A percentile compares a stretch with the other conserved stretches of the same genome.
Evolutionary conservation across 2,113 vertebrate genomes (phyloP).

Genomic region (Hippocampus zosterae): DNA sequence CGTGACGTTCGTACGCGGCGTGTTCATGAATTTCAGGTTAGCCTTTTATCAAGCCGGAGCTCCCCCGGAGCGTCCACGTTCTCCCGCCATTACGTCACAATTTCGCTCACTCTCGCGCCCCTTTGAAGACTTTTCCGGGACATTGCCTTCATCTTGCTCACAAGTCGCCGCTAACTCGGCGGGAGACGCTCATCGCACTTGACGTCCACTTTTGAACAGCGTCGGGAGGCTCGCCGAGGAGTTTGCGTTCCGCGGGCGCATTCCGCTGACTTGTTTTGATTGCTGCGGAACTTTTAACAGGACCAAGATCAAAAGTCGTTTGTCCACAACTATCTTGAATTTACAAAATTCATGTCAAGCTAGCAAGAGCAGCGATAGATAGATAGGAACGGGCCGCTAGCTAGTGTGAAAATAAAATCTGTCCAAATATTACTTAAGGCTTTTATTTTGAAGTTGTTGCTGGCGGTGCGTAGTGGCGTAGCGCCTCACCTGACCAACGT

Average conservation of each 20-base stretch:
- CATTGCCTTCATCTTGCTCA: conserved; percentile 47
- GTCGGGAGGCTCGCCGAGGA: conserved; percentile 25
- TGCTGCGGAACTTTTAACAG: conserved; percentile 5
- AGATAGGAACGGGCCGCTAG: too few relatives aligned
- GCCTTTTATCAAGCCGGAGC: neutral
- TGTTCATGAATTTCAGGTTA: neutral
- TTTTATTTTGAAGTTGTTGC: too few relatives aligned
- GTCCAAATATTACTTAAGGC: too few relatives aligned
- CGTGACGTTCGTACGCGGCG: neutral
- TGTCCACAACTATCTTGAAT: neutral
- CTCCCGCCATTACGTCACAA: conserved; percentile 56
- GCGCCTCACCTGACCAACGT: too few relatives aligned
- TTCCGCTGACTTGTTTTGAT: conserved; percentile 11
- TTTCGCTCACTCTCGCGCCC: conserved; percentile 41
- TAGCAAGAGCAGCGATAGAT: too few relatives aligned
- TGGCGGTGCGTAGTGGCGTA: too few relatives aligned
- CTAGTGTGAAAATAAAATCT: too few relatives aligned
- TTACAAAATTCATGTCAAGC: too few relatives aligned
- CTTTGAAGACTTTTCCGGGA: conserved; percentile 57
- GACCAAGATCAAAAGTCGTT: neutral
- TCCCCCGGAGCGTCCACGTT: conserved; percentile 17
- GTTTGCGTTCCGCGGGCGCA: conserved; percentile 38
- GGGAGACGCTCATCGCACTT: conserved; percentile 60
- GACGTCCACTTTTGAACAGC: conserved; percentile 50
- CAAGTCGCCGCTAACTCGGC: conserved; percentile 45